Conservation (phyloP, 2,888 invertebrate genomes). For the Parasteatoda lunata region DNA sequence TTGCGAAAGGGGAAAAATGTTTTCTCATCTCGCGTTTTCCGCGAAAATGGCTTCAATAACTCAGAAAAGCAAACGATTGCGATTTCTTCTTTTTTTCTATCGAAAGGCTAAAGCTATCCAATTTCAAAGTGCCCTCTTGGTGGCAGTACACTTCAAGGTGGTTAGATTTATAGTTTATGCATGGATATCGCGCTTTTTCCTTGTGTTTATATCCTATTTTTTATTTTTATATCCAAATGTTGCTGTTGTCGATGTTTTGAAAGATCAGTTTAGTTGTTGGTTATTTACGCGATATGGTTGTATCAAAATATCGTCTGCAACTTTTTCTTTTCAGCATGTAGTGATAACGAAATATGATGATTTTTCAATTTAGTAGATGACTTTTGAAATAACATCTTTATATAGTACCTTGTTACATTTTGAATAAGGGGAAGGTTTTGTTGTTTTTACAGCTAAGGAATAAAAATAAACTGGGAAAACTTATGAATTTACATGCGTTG, state of each 20-base stretch:
- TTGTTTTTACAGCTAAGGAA: no score
- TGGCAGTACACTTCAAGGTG: constrained; percentile 37
- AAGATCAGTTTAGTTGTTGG: not conserved
- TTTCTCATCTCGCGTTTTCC: constrained; percentile 20
- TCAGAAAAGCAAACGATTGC: constrained; percentile 6
- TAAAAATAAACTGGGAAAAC: no score
- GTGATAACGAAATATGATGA: no score
- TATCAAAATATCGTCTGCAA: not conserved
- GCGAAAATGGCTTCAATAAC: constrained; percentile 42
- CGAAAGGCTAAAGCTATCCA: constrained; percentile 26
- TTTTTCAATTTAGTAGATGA: no score
- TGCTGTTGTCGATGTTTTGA: not conserved
- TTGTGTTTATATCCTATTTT: not conserved
- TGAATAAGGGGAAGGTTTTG: no score
- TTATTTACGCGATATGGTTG: not conserved
- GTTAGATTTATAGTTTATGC: constrained; percentile 52
- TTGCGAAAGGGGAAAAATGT: constrained; percentile 9
- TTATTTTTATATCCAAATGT: not conserved
- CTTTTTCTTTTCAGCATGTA: no score
- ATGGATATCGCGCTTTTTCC: constrained; percentile 19
- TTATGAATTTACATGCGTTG: no score
- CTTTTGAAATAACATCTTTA: no score
- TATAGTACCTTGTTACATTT: no score
- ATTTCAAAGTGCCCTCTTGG: constrained; percentile 43
- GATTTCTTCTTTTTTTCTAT: constrained; percentile 6